Evolutionary conservation across 2,888 invertebrate genomes (phyloP).

Genomic region (Dasypolia templi): DNA sequence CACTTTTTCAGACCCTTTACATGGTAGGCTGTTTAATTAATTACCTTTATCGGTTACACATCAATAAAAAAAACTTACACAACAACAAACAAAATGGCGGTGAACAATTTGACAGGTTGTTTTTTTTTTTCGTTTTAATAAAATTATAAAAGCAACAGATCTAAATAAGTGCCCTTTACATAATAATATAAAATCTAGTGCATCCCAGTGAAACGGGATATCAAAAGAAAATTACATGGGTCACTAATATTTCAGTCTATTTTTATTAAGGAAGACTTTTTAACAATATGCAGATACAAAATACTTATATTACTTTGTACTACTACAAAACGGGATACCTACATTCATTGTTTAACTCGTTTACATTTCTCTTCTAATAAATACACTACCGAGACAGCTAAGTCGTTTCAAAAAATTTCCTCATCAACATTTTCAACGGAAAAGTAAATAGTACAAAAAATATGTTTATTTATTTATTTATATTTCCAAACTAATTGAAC

Average conservation of each 20-base stretch:
- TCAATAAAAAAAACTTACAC: background rate
- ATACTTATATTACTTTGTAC: conserved; percentile 86
- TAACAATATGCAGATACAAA: conserved; percentile 78
- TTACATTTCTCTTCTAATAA: conserved; percentile 77
- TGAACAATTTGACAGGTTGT: conserved; percentile 24
- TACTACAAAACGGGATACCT: conserved; percentile 82
- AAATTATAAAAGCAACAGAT: conserved; percentile 63
- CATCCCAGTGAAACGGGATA: conserved; percentile 87
- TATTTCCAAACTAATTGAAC: conserved; percentile 79
- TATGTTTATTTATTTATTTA: conserved; percentile 80
- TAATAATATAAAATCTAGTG: conserved; percentile 82
- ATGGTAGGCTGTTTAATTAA: conserved; percentile 57
- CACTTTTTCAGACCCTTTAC: conserved; percentile 84
- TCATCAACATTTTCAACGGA: conserved; percentile 77
- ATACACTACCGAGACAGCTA: conserved; percentile 77
- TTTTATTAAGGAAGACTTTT: conserved; percentile 84
- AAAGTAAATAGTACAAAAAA: conserved; percentile 87
- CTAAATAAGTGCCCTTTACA: conserved; percentile 87
- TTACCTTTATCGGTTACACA: conserved; percentile 19
- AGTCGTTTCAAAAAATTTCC: conserved; percentile 72
- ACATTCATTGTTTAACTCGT: conserved; percentile 73
- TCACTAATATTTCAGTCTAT: conserved; percentile 86
- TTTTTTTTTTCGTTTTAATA: no score
- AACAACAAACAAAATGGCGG: conserved; percentile 5
- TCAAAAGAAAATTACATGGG: conserved; percentile 73